phyloP scores from a whole-genome alignment of 2,113 vertebrate genomes.

The Ptilorrhoa leucosticta region DNA sequence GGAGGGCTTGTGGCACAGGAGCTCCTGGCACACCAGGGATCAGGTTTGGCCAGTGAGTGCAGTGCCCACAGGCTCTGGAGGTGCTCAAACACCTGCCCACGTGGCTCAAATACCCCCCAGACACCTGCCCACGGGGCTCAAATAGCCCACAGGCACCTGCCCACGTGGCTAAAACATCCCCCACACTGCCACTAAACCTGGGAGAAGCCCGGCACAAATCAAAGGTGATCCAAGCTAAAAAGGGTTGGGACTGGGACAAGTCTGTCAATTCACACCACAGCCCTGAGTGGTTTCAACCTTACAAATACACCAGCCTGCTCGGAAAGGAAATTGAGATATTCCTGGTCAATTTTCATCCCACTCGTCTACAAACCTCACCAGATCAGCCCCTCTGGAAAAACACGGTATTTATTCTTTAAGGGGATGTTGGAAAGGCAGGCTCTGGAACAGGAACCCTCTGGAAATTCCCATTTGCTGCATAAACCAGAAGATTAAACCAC shows the following conservation, averaged over 20 bases:
- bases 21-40: background rate
- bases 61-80: background rate
- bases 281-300: accelerated
- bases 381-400: too few species aligned
- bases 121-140: accelerated
- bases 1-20: accelerated
- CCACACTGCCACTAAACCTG: accelerated
- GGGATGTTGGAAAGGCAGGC: accelerated
- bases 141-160: background rate
- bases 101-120: background rate
- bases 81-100: accelerated
- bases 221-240: background rate
- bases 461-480: background rate
- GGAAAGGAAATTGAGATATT: background rate
- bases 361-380: background rate
- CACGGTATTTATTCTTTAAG: accelerated
- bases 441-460: background rate
- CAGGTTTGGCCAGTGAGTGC: background rate
- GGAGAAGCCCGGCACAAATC: background rate
- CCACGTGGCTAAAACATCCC: accelerated
- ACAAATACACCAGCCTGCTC: background rate
- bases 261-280: too few species aligned
- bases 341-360: too few species aligned
- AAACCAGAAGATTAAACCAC: background rate
- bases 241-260: background rate